Percentiles rank a stretch among this genome's conserved stretches.
Conservation (phyloP, 2,797 vertebrate species). For the Enteromius paludinosus region DNA sequence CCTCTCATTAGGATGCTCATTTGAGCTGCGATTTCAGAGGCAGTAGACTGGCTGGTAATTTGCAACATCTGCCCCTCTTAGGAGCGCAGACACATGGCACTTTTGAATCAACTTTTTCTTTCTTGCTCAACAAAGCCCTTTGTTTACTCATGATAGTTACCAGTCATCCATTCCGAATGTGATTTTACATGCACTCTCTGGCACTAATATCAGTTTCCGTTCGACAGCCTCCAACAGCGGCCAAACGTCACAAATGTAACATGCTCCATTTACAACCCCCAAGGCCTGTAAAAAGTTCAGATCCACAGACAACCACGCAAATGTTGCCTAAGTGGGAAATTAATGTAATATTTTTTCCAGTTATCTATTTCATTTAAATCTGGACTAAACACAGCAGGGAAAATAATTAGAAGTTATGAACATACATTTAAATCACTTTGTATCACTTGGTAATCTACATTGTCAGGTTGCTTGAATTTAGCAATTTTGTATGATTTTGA, state of each 20-base stretch:
- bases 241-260: constrained; percentile 55
- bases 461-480: background rate
- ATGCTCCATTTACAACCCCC: constrained; percentile 36
- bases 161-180: constrained; percentile 62
- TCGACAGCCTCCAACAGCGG: constrained; percentile 40
- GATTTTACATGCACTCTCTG: constrained; percentile 56
- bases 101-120: constrained; percentile 65
- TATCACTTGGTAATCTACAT: background rate
- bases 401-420: background rate
- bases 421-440: background rate
- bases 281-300: constrained; percentile 42
- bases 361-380: constrained; percentile 19
- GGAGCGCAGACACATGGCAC: constrained; percentile 71
- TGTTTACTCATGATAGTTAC: constrained; percentile 61
- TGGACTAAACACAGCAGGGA: background rate
- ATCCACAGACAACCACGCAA: constrained; percentile 33
- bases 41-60: constrained; percentile 78
- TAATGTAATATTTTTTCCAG: background rate
- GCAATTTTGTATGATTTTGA: background rate
- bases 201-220: constrained; percentile 43
- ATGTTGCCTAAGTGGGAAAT: constrained; percentile 16
- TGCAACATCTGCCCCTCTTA: constrained; percentile 78
- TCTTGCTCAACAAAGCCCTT: constrained; percentile 59
- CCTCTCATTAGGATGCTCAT: constrained; percentile 80
- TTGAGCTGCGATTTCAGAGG: constrained; percentile 77